Percentiles rank a stretch among this genome's conserved stretches.
Evolutionary conservation across 2,888 invertebrate genomes (phyloP).

Genomic region (Abscondita cerata): DNA sequence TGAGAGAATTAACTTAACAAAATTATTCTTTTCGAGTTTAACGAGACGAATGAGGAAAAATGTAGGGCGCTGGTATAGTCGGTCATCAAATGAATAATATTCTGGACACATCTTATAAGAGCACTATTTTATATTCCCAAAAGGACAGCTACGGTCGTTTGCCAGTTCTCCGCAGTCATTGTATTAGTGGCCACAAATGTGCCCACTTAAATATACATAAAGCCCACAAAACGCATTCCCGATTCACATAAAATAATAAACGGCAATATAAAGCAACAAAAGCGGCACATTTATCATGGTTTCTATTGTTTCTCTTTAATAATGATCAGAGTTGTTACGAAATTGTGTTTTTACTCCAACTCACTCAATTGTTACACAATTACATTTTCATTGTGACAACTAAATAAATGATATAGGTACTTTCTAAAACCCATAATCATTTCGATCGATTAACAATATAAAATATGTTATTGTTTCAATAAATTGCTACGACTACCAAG

Average conservation of each 20-base stretch:
- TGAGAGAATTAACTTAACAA: no score
- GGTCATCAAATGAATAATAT: slow-evolving; percentile 25
- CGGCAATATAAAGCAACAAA: slow-evolving; percentile 32
- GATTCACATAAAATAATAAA: slow-evolving; percentile 35
- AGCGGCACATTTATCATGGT: slow-evolving; percentile 22
- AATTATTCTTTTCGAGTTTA: no score
- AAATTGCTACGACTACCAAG: not conserved
- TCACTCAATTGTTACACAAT: slow-evolving; percentile 11
- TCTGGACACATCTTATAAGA: slow-evolving; percentile 32
- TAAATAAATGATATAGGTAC: slow-evolving; percentile 6
- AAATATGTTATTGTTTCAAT: not conserved
- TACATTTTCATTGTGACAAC: slow-evolving; percentile 15
- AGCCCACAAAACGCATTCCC: slow-evolving; percentile 38
- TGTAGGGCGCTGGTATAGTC: not conserved
- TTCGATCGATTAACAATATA: slow-evolving; percentile 7
- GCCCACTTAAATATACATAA: slow-evolving; percentile 45
- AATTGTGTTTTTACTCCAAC: slow-evolving; percentile 17
- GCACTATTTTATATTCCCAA: slow-evolving; percentile 37
- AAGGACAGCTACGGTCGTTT: slow-evolving; percentile 34
- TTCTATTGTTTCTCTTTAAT: slow-evolving; percentile 17
- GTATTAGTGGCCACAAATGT: slow-evolving; percentile 43
- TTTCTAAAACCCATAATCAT: slow-evolving; percentile 12
- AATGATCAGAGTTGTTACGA: slow-evolving; percentile 14
- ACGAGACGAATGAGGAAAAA: no score
- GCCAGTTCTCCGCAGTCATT: slow-evolving; percentile 42